Conservation (phyloP, 1,140 invertebrate genomes). For the Pararge aegeria region DNA sequence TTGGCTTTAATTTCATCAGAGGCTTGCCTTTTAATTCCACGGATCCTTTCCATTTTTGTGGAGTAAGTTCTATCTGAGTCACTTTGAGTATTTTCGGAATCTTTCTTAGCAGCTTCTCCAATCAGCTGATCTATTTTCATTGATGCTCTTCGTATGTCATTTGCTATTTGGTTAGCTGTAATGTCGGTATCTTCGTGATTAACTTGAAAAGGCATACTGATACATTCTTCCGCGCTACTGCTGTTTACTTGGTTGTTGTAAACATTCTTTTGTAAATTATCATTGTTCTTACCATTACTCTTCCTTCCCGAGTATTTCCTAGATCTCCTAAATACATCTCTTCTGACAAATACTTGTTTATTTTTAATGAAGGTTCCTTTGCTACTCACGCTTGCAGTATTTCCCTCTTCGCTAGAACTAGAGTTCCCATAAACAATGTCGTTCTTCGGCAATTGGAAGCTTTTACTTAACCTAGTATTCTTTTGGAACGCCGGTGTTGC, state of each 20-base stretch:
- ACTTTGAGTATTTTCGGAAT: conserved; percentile 66
- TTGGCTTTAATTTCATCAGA: conserved; percentile 73
- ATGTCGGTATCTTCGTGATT: conserved; percentile 77
- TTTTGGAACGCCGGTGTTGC: conserved; percentile 77
- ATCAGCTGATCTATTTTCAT: conserved; percentile 81
- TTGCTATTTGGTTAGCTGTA: conserved; percentile 80
- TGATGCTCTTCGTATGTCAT: conserved; percentile 77
- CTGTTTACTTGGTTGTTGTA: conserved; percentile 65
- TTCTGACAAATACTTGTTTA: conserved; percentile 77
- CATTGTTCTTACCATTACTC: conserved; percentile 76
- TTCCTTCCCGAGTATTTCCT: conserved; percentile 79
- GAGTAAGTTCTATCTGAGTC: conserved; percentile 71
- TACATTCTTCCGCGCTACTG: conserved; percentile 78
- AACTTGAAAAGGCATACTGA: conserved; percentile 74
- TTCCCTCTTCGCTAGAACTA: conserved; percentile 77
- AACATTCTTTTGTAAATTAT: conserved; percentile 67
- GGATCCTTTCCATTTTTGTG: conserved; percentile 71
- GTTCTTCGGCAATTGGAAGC: conserved; percentile 77
- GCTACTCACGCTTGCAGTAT: conserved; percentile 58
- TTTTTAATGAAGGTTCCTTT: conserved; percentile 83
- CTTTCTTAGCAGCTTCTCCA: conserved; percentile 79
- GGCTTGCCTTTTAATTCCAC: conserved; percentile 72
- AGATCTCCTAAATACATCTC: conserved; percentile 77
- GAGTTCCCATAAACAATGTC: conserved; percentile 74
- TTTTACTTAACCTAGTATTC: conserved; percentile 77